These are phyloP conservation scores for Pteronotus mesoamericanus DNA, from an alignment of 2,797 vertebrate genomes.

Conservation along the genomic window DNA sequence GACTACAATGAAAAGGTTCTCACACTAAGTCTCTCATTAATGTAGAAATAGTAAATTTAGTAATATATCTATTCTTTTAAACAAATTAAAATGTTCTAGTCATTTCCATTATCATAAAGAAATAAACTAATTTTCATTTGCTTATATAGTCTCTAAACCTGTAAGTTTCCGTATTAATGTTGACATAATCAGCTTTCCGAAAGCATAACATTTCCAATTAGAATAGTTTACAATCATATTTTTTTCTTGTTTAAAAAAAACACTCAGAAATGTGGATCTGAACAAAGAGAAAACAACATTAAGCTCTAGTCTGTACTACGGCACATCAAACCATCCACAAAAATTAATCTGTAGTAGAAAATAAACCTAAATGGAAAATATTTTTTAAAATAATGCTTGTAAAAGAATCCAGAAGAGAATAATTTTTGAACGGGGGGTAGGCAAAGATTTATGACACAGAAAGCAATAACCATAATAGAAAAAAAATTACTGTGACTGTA, in stretches of 20 bases:
- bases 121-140: constrained; percentile 35
- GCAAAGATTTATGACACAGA: constrained; percentile 5
- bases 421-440: neutral
- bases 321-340: neutral
- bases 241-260: neutral
- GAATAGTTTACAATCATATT: neutral
- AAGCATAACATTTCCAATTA: constrained; percentile 13
- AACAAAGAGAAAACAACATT: neutral
- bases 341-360: neutral
- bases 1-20: constrained; percentile 23
- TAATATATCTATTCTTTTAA: constrained; percentile 6
- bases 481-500: neutral
- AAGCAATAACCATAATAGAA: neutral
- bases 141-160: constrained; percentile 32
- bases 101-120: constrained; percentile 25
- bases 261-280: neutral
- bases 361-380: neutral
- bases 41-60: neutral
- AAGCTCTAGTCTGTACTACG: neutral
- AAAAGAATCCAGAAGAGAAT: neutral
- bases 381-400: neutral
- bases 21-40: neutral
- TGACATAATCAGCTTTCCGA: constrained; percentile 5
- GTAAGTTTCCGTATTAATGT: neutral
- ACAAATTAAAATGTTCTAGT: constrained; percentile 20